phyloP scores from a whole-genome alignment of 2,113 vertebrate genomes.

The Cardinalis cardinalis region DNA sequence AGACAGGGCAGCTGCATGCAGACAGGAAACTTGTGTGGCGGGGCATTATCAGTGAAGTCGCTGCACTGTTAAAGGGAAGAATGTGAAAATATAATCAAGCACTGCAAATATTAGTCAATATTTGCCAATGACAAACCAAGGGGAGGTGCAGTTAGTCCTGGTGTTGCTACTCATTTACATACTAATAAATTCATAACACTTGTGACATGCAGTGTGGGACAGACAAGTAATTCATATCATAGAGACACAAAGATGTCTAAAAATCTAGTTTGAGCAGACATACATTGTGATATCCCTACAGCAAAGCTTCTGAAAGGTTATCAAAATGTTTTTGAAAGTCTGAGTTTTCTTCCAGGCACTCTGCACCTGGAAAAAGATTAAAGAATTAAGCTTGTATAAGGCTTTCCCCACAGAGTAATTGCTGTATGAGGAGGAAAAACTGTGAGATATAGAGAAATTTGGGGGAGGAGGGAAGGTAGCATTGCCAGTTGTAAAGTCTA shows the following conservation, averaged over 20 bases:
- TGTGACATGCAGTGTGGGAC: not conserved
- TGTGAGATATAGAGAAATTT: not conserved
- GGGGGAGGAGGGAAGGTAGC: not conserved
- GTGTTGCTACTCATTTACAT: not conserved
- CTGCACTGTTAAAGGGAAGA: not conserved
- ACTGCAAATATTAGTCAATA: not conserved
- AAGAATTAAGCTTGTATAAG: not conserved
- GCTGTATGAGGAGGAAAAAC: not conserved
- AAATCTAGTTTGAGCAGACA: not conserved
- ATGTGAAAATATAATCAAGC: not conserved
- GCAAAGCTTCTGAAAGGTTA: constrained; percentile 11
- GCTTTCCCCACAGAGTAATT: not conserved
- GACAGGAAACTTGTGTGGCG: not conserved
- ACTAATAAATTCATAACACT: not conserved
- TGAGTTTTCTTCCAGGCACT: constrained; percentile 23
- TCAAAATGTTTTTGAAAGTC: constrained; percentile 36
- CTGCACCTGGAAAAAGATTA: constrained; percentile 37
- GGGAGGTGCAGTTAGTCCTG: not conserved
- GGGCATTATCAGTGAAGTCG: not conserved
- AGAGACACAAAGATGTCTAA: not conserved
- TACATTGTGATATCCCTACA: not conserved
- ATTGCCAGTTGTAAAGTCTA: not conserved
- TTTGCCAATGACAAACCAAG: not conserved
- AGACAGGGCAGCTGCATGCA: not conserved
- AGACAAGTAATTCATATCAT: not conserved